Conservation (phyloP, 1,140 invertebrate genomes). For the Aphaenogaster rudis region DNA sequence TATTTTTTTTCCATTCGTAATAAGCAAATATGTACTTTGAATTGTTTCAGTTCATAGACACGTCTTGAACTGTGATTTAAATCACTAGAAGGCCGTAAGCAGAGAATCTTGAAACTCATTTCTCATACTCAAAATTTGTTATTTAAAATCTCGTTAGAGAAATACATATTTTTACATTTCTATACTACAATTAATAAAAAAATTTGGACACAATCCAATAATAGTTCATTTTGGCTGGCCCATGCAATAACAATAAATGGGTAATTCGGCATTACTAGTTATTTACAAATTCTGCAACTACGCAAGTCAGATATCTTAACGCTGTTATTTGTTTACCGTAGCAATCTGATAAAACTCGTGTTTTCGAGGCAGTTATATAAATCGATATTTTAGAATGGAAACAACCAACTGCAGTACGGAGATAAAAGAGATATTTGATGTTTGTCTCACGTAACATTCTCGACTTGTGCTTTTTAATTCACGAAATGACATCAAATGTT, state of each 20-base stretch:
- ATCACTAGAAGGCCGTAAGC: background rate
- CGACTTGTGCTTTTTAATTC: constrained; percentile 6
- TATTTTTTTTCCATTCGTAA: background rate
- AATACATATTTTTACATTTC: background rate
- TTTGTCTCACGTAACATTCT: constrained; percentile 21
- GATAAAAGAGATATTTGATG: constrained; percentile 48
- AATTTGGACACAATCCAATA: background rate
- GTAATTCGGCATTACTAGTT: background rate
- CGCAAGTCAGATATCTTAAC: constrained; percentile 21
- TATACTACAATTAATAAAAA: background rate
- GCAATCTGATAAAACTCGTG: constrained; percentile 35
- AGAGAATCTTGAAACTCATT: background rate
- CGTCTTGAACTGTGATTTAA: background rate
- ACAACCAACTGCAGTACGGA: background rate
- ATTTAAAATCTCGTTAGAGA: background rate
- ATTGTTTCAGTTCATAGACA: background rate
- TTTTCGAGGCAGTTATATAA: constrained; percentile 15
- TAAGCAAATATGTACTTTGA: constrained; percentile 26
- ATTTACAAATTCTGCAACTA: background rate
- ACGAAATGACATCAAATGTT: constrained; percentile 9
- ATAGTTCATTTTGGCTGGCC: background rate
- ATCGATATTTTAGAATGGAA: constrained; percentile 33
- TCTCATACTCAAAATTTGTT: background rate
- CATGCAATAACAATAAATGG: background rate
- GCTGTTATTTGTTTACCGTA: constrained; percentile 18